phyloP scores from a whole-genome alignment of 2,113 vertebrate species.

The Epinephelus moara region DNA sequence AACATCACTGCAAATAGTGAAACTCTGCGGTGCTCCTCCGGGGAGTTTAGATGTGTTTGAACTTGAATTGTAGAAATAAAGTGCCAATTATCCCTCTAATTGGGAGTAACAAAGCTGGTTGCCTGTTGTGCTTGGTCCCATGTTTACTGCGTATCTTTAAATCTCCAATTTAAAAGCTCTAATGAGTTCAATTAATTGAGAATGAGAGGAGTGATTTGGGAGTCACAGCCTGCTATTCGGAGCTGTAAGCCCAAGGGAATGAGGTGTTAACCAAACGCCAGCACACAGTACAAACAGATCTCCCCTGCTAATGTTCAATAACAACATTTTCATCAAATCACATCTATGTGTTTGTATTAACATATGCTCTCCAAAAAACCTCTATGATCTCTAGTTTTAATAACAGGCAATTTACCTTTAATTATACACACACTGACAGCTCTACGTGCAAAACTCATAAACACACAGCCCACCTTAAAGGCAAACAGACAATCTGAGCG shows the following conservation, averaged over 20 bases:
- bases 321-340: conserved; percentile 22
- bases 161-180: conserved; percentile 72
- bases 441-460: not conserved
- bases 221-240: conserved; percentile 49
- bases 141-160: conserved; percentile 76
- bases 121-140: conserved; percentile 67
- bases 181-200: conserved; percentile 78
- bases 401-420: conserved; percentile 27
- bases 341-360: conserved; percentile 24
- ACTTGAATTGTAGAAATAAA: conserved; percentile 75
- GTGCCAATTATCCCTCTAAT: conserved; percentile 81
- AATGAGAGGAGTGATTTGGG: conserved; percentile 68
- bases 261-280: conserved; percentile 42
- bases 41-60: conserved; percentile 72
- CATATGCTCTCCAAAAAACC: conserved; percentile 12
- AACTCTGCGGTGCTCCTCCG: conserved; percentile 60
- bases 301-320: conserved; percentile 4
- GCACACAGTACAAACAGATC: conserved; percentile 31
- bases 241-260: conserved; percentile 40
- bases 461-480: not conserved
- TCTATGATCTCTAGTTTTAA: conserved; percentile 14
- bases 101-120: conserved; percentile 75
- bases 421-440: conserved; percentile 8
- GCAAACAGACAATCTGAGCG: not conserved
- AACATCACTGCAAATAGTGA: conserved; percentile 72